Conservation (phyloP, 2,113 vertebrate genomes). For the Hydropotes inermis region DNA sequence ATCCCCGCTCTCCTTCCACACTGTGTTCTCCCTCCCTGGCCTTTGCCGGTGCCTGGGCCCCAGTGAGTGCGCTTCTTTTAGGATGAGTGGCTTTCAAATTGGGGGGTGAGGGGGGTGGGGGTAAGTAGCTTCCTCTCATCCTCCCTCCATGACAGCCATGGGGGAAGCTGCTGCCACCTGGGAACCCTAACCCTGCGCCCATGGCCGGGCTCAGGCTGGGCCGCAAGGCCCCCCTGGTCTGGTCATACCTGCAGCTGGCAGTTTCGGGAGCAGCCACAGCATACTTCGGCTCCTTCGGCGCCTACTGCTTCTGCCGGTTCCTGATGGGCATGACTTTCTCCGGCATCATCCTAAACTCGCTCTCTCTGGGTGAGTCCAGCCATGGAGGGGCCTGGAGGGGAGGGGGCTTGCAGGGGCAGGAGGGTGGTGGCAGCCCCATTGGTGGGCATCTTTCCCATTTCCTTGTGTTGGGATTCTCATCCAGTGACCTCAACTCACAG, state of each 20-base stretch:
- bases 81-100: neutral
- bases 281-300: conserved; percentile 81
- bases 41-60: neutral
- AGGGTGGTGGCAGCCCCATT: rapidly evolving
- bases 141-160: rapidly evolving
- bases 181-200: neutral
- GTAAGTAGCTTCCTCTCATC: neutral
- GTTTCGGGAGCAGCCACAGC: conserved; percentile 82
- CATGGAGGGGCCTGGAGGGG: neutral
- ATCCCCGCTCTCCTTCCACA: neutral
- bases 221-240: conserved; percentile 83
- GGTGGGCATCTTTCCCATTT: rapidly evolving
- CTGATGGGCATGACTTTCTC: conserved; percentile 90
- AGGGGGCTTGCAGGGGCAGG: neutral
- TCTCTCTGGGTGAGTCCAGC: conserved; percentile 86
- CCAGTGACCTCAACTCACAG: neutral
- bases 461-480: neutral
- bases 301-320: conserved; percentile 88
- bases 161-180: rapidly evolving
- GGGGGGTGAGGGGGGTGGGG: rapidly evolving
- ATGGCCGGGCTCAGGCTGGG: conserved; percentile 83
- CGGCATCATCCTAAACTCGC: conserved; percentile 87
- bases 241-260: conserved; percentile 88
- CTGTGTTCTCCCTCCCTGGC: neutral
- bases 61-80: rapidly evolving